phyloP scores from a whole-genome alignment of 2,888 invertebrate species.

The Noctua janthina region DNA sequence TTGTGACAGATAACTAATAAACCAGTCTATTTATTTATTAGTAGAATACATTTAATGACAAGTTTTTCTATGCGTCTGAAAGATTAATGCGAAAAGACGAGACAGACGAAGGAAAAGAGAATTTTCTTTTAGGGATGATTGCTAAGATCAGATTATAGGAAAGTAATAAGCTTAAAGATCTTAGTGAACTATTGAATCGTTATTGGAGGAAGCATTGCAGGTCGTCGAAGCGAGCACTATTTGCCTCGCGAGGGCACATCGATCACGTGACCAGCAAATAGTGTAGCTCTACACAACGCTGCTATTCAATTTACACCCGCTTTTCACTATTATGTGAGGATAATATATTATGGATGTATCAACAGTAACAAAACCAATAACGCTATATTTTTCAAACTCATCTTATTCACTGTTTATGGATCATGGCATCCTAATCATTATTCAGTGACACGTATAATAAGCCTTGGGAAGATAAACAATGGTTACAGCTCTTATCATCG shows the following conservation, averaged over 20 bases:
- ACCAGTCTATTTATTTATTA: constrained; percentile 46
- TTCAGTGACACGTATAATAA: constrained; percentile 55
- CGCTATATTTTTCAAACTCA: constrained; percentile 16
- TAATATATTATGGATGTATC: constrained; percentile 34
- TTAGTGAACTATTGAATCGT: constrained; percentile 41
- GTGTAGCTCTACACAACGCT: constrained; percentile 48
- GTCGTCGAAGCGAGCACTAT: constrained; percentile 40
- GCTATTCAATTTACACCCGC: constrained; percentile 60
- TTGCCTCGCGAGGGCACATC: constrained; percentile 61
- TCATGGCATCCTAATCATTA: constrained; percentile 49
- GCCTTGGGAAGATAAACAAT: constrained; percentile 62
- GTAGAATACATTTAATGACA: constrained; percentile 26
- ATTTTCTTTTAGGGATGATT: constrained; percentile 6
- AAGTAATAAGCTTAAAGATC: constrained; percentile 47
- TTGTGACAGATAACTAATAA: constrained; percentile 56
- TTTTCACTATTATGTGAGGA: constrained; percentile 54
- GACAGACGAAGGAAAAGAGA: constrained; percentile 1
- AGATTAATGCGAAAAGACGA: constrained; percentile 3
- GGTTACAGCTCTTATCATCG: constrained; percentile 57
- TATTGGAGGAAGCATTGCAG: constrained; percentile 53
- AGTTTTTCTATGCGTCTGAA: constrained; percentile 2
- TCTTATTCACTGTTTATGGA: constrained; percentile 17
- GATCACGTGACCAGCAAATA: constrained; percentile 68
- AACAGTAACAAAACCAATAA: constrained; percentile 26
- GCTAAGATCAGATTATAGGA: constrained; percentile 35